Evolutionary conservation across 2,888 invertebrate genomes (phyloP).

Genomic region (Phlogophora meticulosa): DNA sequence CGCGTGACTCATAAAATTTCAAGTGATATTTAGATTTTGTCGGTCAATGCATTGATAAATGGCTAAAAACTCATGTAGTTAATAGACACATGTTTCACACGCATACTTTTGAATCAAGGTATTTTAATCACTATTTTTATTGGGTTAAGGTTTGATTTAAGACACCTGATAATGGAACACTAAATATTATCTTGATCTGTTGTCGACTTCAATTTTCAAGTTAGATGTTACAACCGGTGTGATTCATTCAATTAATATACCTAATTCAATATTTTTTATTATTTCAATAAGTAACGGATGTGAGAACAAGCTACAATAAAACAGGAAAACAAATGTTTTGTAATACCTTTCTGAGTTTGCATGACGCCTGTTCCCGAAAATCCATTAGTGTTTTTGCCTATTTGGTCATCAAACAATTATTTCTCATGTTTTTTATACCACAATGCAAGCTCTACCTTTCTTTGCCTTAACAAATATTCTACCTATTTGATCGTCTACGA

Average conservation of each 20-base stretch:
- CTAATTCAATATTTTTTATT: conserved; percentile 32
- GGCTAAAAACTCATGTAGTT: conserved; percentile 45
- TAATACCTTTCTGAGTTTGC: conserved; percentile 3
- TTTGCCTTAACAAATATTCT: not conserved
- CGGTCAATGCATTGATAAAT: conserved; percentile 64
- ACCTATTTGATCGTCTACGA: not conserved
- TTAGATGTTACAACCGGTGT: conserved; percentile 48
- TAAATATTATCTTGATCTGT: conserved; percentile 53
- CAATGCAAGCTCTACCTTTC: not conserved
- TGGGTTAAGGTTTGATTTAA: conserved; percentile 10
- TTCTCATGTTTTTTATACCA: not conserved
- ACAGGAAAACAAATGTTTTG: conserved; percentile 17
- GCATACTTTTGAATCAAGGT: conserved; percentile 3
- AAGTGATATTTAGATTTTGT: conserved; percentile 65
- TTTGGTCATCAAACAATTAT: not conserved
- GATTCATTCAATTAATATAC: conserved; percentile 54
- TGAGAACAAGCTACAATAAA: conserved; percentile 35
- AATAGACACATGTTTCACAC: conserved; percentile 46
- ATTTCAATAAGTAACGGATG: conserved; percentile 42
- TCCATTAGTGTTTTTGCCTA: not conserved
- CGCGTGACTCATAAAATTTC: conserved; percentile 58
- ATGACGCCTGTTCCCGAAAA: not conserved
- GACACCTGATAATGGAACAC: not conserved
- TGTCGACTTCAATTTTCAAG: conserved; percentile 47
- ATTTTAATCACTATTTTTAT: conserved; percentile 28